A percentile compares a stretch with the other conserved stretches of the same genome.
Evolutionary conservation across 1,140 invertebrate species (phyloP).

Genomic region (Polyergus mexicanus): DNA sequence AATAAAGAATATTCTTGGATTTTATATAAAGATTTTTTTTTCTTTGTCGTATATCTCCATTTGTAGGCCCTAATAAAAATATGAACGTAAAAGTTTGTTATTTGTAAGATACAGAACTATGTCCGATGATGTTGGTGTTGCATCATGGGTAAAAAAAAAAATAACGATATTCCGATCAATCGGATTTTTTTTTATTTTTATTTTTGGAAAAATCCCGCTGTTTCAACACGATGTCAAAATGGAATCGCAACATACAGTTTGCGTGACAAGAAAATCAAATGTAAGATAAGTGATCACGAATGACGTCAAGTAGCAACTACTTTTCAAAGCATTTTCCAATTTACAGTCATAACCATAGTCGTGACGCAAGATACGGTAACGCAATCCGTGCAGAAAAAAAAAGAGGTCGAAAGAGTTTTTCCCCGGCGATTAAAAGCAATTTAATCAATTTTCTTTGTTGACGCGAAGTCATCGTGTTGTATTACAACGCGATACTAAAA

Average conservation of each 20-base stretch:
- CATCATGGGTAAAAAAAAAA: background rate
- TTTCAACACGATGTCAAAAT: slow-evolving; percentile 3
- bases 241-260: background rate
- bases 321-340: slow-evolving; percentile 67
- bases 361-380: slow-evolving; percentile 57
- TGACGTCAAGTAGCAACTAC: slow-evolving; percentile 67
- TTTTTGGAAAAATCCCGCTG: slow-evolving; percentile 66
- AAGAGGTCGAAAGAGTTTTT: slow-evolving; percentile 45
- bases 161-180: background rate
- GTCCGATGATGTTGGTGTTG: background rate
- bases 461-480: background rate
- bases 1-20: background rate
- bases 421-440: slow-evolving; percentile 25
- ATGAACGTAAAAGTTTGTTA: background rate
- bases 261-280: slow-evolving; percentile 65
- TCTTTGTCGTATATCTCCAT: background rate
- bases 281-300: slow-evolving; percentile 48
- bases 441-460: slow-evolving; percentile 35
- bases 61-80: background rate
- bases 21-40: background rate
- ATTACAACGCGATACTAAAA: slow-evolving; percentile 10
- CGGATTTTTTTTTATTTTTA: background rate
- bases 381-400: slow-evolving; percentile 44
- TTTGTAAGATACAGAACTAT: background rate
- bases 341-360: slow-evolving; percentile 53